These are phyloP conservation scores for Okamejei kenojei DNA, from an alignment of 2,797 vertebrate species.

Conservation along the genomic window DNA sequence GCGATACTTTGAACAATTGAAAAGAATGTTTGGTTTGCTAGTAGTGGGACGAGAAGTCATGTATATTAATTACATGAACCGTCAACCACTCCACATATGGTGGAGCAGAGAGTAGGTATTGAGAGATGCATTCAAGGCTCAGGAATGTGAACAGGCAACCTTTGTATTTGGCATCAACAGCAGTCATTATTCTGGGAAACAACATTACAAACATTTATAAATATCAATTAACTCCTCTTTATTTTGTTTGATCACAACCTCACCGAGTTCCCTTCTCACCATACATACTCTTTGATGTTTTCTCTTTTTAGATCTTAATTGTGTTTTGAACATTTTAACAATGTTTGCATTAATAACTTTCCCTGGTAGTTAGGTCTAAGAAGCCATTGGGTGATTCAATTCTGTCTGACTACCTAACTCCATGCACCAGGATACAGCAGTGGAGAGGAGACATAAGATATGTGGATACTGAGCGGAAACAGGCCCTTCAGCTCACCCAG, in stretches of 20 bases:
- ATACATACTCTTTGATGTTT: background rate
- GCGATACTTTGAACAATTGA: background rate
- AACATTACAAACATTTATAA: background rate
- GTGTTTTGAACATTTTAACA: background rate
- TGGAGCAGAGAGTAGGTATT: background rate
- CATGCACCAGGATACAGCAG: background rate
- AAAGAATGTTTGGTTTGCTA: conserved; percentile 16
- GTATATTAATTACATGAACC: background rate
- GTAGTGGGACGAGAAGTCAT: background rate
- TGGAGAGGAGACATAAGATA: background rate
- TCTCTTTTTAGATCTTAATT: background rate
- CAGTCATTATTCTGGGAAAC: background rate
- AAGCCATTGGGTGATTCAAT: background rate
- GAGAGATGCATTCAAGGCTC: background rate
- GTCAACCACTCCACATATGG: background rate
- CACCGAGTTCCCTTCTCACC: background rate
- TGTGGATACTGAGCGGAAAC: too few species aligned
- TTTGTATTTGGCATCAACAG: background rate
- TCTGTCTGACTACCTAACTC: background rate
- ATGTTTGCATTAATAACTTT: background rate
- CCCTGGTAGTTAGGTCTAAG: background rate
- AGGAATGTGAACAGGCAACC: background rate
- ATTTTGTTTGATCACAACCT: background rate
- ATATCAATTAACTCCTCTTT: background rate
- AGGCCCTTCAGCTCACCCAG: too few species aligned